phyloP scores from a whole-genome alignment of 2,888 invertebrate species.

The Tenthredo scrophulariae region DNA sequence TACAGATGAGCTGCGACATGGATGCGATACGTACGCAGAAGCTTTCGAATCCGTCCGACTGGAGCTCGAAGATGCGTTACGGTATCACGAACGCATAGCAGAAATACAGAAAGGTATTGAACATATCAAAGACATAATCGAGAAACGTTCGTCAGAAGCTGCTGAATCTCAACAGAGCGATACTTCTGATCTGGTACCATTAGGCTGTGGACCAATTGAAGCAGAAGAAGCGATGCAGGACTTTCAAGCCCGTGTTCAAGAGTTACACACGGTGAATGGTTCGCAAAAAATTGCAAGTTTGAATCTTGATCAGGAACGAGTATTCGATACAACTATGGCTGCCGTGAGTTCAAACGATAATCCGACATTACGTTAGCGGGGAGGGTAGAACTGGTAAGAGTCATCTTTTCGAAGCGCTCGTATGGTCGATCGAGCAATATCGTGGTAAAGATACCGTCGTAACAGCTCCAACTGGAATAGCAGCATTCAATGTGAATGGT shows the following conservation, averaged over 20 bases:
- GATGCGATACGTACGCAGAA: constrained; percentile 61
- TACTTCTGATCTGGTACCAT: constrained; percentile 40
- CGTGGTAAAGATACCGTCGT: too few relatives aligned
- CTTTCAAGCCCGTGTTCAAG: constrained; percentile 48
- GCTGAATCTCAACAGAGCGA: constrained; percentile 33
- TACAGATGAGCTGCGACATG: constrained; percentile 61
- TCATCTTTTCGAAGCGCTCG: too few relatives aligned
- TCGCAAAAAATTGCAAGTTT: constrained; percentile 55
- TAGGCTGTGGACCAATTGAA: too few relatives aligned
- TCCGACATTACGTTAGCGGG: too few relatives aligned
- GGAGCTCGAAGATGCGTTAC: constrained; percentile 57
- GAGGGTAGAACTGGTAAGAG: too few relatives aligned
- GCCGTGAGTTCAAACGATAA: too few relatives aligned
- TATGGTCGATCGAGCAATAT: too few relatives aligned
- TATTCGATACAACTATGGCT: constrained; percentile 48
- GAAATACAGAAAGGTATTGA: constrained; percentile 54
- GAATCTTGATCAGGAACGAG: constrained; percentile 58
- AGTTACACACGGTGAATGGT: constrained; percentile 47
- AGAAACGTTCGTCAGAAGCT: constrained; percentile 47
- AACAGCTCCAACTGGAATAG: too few relatives aligned
- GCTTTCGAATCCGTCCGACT: constrained; percentile 59
- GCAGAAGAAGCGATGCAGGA: constrained; percentile 58
- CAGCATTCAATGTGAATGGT: too few relatives aligned
- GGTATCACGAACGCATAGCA: constrained; percentile 55
- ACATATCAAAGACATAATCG: constrained; percentile 45